Conservation (phyloP, 2,888 invertebrate genomes). For the Apodemia zela region DNA sequence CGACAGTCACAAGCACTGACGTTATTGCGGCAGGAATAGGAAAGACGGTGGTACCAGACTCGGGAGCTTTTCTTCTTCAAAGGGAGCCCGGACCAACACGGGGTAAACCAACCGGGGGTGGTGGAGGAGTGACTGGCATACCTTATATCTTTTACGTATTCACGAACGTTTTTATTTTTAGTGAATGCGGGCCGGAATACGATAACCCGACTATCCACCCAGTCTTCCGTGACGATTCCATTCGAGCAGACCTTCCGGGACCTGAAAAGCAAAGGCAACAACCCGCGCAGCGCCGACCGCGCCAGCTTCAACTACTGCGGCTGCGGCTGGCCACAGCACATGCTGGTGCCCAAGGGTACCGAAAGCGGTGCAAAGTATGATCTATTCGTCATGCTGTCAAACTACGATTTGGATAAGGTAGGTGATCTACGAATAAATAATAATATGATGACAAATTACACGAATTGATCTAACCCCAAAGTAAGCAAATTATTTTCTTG, state of each 20-base stretch:
- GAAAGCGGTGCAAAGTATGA: conserved; percentile 54
- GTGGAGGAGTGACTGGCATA: too few species aligned
- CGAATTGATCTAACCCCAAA: too few species aligned
- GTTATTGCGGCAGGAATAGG: too few species aligned
- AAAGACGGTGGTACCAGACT: too few species aligned
- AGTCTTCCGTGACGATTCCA: conserved; percentile 81
- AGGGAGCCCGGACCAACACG: too few species aligned
- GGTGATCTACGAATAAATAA: conserved; percentile 30
- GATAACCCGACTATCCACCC: conserved; percentile 76
- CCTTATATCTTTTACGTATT: too few species aligned
- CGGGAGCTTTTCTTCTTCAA: too few species aligned
- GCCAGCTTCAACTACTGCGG: conserved; percentile 80
- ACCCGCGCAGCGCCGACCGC: conserved; percentile 37
- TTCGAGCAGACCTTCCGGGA: conserved; percentile 81
- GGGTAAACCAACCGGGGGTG: too few species aligned
- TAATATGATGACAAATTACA: too few species aligned
- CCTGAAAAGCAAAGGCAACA: conserved; percentile 51
- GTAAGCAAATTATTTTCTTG: too few species aligned
- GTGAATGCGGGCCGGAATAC: conserved; percentile 80
- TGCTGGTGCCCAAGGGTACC: conserved; percentile 76
- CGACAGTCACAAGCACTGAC: too few species aligned
- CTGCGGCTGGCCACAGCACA: conserved; percentile 82
- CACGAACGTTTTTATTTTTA: conserved; percentile 38
- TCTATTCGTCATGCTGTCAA: conserved; percentile 70
- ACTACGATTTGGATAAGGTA: conserved; percentile 66